Evolutionary conservation across 1,140 invertebrate genomes (phyloP), one percentile per base, ranked within the genome.

Genomic region (Drosophila burlai): DNA sequence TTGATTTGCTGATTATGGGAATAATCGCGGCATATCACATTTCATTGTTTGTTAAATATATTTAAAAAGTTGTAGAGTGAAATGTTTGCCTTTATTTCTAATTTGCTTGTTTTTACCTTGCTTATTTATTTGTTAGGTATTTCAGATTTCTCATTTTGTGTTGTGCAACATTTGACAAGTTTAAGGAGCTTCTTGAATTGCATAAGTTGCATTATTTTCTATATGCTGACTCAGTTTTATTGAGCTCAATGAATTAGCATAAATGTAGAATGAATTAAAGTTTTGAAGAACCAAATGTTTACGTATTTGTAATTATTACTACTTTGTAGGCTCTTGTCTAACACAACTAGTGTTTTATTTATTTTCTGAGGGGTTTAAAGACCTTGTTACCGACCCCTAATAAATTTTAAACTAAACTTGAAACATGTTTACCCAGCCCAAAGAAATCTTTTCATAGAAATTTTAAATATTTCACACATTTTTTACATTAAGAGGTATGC

Each of bases 1-100:
- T 73, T 55, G 67, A 36, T 62, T 43, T 26, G 36, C 13, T 38
- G 31, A 43, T 72, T 50, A 72, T 73, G 69, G 54, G 69, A 73
- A 60, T 13, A 15, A 4, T 7, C 16, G 4, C 47, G 15, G 24
- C 47, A 29, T 49, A 49, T 49, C 47, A 49, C 11, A 52, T 50
- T 38, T 38, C 4, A 38, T 16, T 38, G 52, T 55, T 16, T 55
- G 15, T 55, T 24, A 54, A 36, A 38, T 24, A 38, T 24, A 54
- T 55, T 24, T 55, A 38, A 55, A 55, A 55, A 55, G 52, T 24
- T 16, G 3, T 6, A 10, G 18, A 16, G 36, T 24, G 34, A 16
- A 21, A 24, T 21, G 31, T 36, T 54, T 4, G 31, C 13, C 7
- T 21, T 8, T 0, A 15, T 52, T 34, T 52, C 2, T 4, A 13